Conservation (phyloP, 2,113 vertebrate genomes). For the Istiophorus platypterus region DNA sequence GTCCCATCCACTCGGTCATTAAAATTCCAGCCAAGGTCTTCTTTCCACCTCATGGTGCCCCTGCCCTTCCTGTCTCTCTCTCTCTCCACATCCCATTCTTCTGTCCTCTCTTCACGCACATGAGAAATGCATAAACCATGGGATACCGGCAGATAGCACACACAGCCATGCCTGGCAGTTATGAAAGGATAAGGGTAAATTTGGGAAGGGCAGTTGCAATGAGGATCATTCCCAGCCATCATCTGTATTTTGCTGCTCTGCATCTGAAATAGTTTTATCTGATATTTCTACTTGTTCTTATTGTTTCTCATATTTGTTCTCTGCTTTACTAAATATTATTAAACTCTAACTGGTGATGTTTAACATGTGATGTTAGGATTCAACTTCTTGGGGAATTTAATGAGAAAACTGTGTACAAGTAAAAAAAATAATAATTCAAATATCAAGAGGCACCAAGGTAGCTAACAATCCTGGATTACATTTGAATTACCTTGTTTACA, state of each 20-base stretch:
- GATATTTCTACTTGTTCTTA: neutral
- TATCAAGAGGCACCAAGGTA: neutral
- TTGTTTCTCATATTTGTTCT: neutral
- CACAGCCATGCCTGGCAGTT: constrained; percentile 35
- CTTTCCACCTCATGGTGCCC: constrained; percentile 26
- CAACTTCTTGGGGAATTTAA: neutral
- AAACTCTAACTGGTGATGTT: neutral
- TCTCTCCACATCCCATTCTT: constrained; percentile 13
- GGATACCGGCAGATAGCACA: constrained; percentile 28
- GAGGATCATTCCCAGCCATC: constrained; percentile 15
- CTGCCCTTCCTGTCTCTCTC: constrained; percentile 4
- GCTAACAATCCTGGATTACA: constrained; percentile 38
- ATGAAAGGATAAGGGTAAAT: constrained; percentile 61
- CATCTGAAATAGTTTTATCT: constrained; percentile 6
- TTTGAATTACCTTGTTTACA: constrained; percentile 21
- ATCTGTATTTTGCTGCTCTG: neutral
- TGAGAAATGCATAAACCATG: constrained; percentile 60
- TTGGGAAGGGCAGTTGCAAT: constrained; percentile 26
- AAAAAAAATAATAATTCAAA: constrained; percentile 13
- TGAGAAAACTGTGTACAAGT: neutral
- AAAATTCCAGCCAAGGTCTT: constrained; percentile 61
- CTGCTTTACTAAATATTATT: neutral
- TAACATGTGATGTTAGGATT: neutral
- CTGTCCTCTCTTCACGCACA: constrained; percentile 47
- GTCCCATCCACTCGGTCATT: constrained; percentile 47